A percentile compares a stretch with the other conserved stretches of the same genome.
Evolutionary conservation across 2,113 vertebrate species (phyloP).

Genomic region (Electrona antarctica): DNA sequence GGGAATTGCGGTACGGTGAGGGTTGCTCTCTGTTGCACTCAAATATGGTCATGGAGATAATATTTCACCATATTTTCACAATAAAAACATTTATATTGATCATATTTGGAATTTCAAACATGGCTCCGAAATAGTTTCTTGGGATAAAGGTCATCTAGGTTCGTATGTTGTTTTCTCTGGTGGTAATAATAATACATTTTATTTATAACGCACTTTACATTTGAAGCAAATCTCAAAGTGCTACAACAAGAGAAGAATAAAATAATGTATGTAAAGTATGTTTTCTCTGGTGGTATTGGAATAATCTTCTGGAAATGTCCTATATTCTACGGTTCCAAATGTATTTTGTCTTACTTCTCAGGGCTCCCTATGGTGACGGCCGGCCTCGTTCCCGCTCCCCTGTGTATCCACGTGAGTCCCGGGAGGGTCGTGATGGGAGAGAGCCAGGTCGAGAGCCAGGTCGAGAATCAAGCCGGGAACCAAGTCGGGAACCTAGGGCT

Average conservation of each 20-base stretch:
- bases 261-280: no score
- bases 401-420: slow-evolving; percentile 75
- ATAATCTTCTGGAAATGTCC: neutral
- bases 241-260: no score
- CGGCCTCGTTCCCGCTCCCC: slow-evolving; percentile 80
- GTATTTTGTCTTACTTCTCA: slow-evolving; percentile 36
- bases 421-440: slow-evolving; percentile 83
- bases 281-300: no score
- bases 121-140: no score
- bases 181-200: no score
- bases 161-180: neutral
- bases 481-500: slow-evolving; percentile 72
- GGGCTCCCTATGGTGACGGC: slow-evolving; percentile 66
- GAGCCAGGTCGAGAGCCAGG: slow-evolving; percentile 59
- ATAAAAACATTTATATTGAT: neutral
- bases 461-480: slow-evolving; percentile 67
- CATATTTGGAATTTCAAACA: slow-evolving; percentile 8
- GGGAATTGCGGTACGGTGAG: neutral
- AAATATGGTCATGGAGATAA: neutral
- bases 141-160: no score
- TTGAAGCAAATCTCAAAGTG: no score
- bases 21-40: neutral
- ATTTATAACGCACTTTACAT: no score
- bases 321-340: neutral
- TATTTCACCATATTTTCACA: neutral